Percentiles rank a stretch among this genome's conserved stretches.
Conservation (phyloP, 2,113 vertebrate genomes). For the Silurus glanis region DNA sequence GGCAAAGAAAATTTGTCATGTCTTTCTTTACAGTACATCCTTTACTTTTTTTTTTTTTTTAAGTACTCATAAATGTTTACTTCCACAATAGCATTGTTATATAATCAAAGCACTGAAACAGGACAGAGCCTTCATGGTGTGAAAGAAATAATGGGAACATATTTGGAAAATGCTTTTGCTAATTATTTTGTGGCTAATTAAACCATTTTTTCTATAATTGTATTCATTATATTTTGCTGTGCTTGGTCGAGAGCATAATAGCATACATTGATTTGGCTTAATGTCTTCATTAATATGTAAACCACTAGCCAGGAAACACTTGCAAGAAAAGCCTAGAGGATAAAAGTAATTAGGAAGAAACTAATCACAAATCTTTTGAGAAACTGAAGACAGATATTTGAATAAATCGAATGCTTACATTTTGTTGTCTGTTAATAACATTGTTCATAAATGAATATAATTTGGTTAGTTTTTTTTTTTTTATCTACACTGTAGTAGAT, state of each 20-base stretch:
- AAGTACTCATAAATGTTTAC: not conserved
- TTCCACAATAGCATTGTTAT: constrained; percentile 3
- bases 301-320: constrained; percentile 23
- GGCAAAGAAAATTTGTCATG: constrained; percentile 13
- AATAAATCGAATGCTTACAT: not conserved
- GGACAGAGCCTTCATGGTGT: not conserved
- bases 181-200: constrained; percentile 26
- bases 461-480: not conserved
- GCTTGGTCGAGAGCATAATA: constrained; percentile 42
- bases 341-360: constrained; percentile 33
- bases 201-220: constrained; percentile 45
- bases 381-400: not conserved
- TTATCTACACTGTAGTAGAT: not conserved
- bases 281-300: constrained; percentile 25
- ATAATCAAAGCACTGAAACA: constrained; percentile 24
- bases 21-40: constrained; percentile 13
- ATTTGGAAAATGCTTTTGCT: constrained; percentile 11
- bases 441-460: not conserved
- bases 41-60: not conserved
- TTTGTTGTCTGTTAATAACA: not conserved
- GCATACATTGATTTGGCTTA: constrained; percentile 12
- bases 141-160: not conserved
- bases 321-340: not conserved
- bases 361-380: not conserved
- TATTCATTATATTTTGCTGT: constrained; percentile 43